These are phyloP conservation scores for Amphibalanus amphitrite DNA, from an alignment of 1,140 invertebrate genomes.

Conservation along the genomic window DNA sequence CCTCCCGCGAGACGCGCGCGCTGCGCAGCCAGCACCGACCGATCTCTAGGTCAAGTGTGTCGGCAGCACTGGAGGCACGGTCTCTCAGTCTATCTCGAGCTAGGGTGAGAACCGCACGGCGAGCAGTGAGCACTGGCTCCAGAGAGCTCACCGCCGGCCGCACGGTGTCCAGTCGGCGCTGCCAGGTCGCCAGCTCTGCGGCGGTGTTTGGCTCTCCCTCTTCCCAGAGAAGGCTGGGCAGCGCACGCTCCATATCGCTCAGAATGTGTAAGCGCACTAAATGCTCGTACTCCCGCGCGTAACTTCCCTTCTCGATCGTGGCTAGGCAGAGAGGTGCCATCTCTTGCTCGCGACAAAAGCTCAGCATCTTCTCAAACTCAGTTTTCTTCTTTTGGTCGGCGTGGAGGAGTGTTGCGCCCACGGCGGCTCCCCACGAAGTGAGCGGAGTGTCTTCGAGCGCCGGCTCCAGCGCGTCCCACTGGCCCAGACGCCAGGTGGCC, in stretches of 20 bases:
- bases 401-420: conserved; percentile 38
- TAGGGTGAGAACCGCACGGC: conserved; percentile 40
- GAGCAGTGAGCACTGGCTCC: conserved; percentile 52
- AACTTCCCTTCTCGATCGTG: conserved; percentile 46
- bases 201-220: conserved; percentile 3
- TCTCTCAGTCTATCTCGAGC: conserved; percentile 18
- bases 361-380: conserved; percentile 28
- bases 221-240: conserved; percentile 13
- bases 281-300: conserved; percentile 59
- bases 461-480: conserved; percentile 57
- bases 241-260: conserved; percentile 40
- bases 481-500: conserved; percentile 67
- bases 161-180: conserved; percentile 28
- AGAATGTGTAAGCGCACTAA: conserved; percentile 38
- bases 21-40: conserved; percentile 67
- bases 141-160: conserved; percentile 49
- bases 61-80: conserved; percentile 12
- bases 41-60: conserved; percentile 39
- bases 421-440: conserved; percentile 37
- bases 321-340: conserved; percentile 44
- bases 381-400: conserved; percentile 28
- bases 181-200: background rate
- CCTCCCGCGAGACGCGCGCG: conserved; percentile 27
- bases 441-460: conserved; percentile 25
- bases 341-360: conserved; percentile 34